These are phyloP conservation scores for Crocuta crocuta DNA, from an alignment of 2,113 vertebrate species.

Conservation along the genomic window DNA sequence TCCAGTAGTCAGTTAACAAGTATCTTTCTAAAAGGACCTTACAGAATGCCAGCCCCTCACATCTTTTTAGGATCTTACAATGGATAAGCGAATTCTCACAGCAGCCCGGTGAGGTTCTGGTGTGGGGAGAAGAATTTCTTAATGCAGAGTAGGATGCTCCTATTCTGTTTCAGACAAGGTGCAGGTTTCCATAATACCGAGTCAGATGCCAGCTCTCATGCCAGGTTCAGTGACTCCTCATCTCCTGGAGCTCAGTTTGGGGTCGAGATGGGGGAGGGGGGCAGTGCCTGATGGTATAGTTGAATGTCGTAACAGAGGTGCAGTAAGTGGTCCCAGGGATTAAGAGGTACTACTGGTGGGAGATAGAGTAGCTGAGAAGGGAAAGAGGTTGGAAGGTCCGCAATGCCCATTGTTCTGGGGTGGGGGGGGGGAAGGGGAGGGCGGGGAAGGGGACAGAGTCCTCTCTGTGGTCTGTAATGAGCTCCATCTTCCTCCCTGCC, in stretches of 20 bases:
- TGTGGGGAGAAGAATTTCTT: neutral
- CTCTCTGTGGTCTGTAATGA: neutral
- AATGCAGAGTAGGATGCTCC: neutral
- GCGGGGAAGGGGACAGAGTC: neutral
- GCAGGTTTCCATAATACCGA: neutral
- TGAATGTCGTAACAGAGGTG: neutral
- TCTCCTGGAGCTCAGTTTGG: neutral
- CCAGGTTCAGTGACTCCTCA: neutral
- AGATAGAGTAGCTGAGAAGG: neutral
- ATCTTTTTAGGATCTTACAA: neutral
- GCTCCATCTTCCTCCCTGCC: neutral
- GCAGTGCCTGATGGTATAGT: neutral
- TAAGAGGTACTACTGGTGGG: neutral
- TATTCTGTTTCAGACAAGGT: neutral
- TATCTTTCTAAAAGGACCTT: neutral
- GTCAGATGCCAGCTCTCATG: neutral
- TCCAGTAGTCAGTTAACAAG: neutral
- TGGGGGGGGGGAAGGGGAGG: neutral
- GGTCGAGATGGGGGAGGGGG: neutral
- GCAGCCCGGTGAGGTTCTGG: neutral
- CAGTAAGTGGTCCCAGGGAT: neutral
- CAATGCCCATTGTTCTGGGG: rapidly evolving
- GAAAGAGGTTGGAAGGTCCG: neutral
- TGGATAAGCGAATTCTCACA: neutral
- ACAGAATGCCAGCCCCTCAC: neutral